Base-by-base conservation (phyloP, 2,113 vertebrate species). In the Hepsetus odoe region DNA sequence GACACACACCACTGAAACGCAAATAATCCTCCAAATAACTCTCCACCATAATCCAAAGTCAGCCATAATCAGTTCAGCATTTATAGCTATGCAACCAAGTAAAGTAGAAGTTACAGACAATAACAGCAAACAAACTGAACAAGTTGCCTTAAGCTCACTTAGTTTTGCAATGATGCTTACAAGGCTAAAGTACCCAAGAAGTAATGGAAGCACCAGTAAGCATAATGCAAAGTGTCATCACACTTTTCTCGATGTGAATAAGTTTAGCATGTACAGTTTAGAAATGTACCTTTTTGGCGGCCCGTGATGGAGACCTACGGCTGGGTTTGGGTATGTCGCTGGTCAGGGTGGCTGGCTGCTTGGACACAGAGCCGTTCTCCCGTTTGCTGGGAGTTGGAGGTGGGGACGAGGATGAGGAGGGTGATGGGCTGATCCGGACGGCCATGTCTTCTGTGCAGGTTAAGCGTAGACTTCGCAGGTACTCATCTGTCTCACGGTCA, bases 401-500 rank as follows among this genome's bases (percentile, higher is more conserved):
- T 0, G 89, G 80, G 5, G 0, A 0, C 0, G 79, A 24, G 20
- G 67, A 13, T 11, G 42, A 30, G 32, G 82, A 73, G 12, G 85
- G 35, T 2, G 86, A 58, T 1, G 74, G 40, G 8, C 0, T 44
- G 72, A 80, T 77, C 0, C 92, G 77, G 7, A 94, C 84, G 0
- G 91, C 95, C 94, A 96, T 96, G 77, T 96, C 95, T 85, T 96
- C 95, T 0, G 95, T 96, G 87, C 94, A 94, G 0, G 94, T 95
- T 83, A 98, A 94, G 30, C 92, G 92, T 68, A 95, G 90, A 83
- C 94, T 95, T 68, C 89, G 93, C 62, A 99, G 92, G 77, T 91
- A 94, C 79, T 98, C 97, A 0, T 98, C 92, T 0, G 97, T 95
- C 85, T 98, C 95, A n/a, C 93, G 91, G 85, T 99, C 96, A 75